Evolutionary conservation across 2,113 vertebrate genomes (phyloP).

Genomic region (Dasyurus viverrinus): DNA sequence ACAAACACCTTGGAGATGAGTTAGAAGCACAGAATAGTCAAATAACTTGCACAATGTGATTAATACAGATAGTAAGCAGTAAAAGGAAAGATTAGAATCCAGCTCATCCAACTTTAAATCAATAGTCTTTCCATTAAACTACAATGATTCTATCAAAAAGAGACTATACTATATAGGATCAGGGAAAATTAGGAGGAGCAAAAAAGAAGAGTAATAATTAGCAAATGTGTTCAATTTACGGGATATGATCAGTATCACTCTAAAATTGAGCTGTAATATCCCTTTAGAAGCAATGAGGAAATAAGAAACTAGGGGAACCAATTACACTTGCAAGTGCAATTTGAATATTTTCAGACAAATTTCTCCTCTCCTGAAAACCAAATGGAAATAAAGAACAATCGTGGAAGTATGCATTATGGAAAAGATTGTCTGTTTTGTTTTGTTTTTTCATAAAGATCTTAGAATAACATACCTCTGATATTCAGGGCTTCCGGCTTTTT

Average conservation of each 20-base stretch:
- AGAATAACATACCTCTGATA: conserved; percentile 86
- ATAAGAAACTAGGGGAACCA: conserved; percentile 45
- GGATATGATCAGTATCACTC: accelerated
- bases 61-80: not conserved
- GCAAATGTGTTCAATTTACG: accelerated
- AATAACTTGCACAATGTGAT: not conserved
- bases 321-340: conserved; percentile 30
- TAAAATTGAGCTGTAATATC: not conserved
- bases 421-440: not conserved
- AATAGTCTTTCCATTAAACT: not conserved
- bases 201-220: not conserved
- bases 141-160: not conserved
- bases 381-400: not conserved
- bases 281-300: not conserved
- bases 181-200: not conserved
- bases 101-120: not conserved
- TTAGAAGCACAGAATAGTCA: not conserved
- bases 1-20: not conserved
- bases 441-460: accelerated
- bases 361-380: not conserved
- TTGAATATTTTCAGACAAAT: not conserved
- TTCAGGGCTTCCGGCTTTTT: conserved; percentile 88
- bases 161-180: not conserved
- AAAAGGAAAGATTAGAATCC: not conserved
- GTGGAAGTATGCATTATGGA: accelerated